phyloP scores from a whole-genome alignment of 1,140 invertebrate species.

The Battus philenor region DNA sequence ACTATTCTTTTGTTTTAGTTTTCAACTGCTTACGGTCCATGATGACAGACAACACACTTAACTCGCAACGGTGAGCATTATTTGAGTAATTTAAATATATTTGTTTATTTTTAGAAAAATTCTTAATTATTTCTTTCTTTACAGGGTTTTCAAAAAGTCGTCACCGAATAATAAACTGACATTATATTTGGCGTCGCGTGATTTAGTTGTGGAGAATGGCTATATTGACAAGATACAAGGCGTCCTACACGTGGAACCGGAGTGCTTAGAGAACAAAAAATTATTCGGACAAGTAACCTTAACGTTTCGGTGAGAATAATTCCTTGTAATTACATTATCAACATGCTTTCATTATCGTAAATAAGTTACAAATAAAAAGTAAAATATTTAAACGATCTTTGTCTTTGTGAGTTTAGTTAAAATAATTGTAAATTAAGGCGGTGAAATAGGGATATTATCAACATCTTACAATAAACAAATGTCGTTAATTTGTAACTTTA shows the following conservation, averaged over 20 bases:
- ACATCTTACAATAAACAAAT: too few relatives aligned
- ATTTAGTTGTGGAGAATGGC: slow-evolving; percentile 84
- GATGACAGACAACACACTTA: slow-evolving; percentile 54
- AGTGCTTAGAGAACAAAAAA: slow-evolving; percentile 83
- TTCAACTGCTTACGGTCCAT: too few relatives aligned
- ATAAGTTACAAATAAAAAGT: too few relatives aligned
- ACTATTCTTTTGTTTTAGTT: too few relatives aligned
- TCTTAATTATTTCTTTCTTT: slow-evolving; percentile 6
- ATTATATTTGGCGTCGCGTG: slow-evolving; percentile 86
- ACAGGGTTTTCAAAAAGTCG: slow-evolving; percentile 80
- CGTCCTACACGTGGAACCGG: slow-evolving; percentile 87
- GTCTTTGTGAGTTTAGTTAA: too few relatives aligned
- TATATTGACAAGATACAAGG: slow-evolving; percentile 86
- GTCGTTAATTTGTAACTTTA: too few relatives aligned
- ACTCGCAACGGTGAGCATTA: slow-evolving; percentile 55
- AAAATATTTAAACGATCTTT: too few relatives aligned
- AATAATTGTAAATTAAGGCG: too few relatives aligned
- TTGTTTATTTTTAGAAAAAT: not conserved
- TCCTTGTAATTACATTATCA: too few relatives aligned
- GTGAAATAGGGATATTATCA: too few relatives aligned
- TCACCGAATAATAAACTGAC: slow-evolving; percentile 90
- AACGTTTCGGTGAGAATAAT: slow-evolving; percentile 82
- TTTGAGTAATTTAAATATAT: not conserved
- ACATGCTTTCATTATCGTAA: too few relatives aligned
- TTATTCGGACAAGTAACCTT: slow-evolving; percentile 90